Conservation (phyloP, 2,797 vertebrate species). For the Gadopsis marmoratus region DNA sequence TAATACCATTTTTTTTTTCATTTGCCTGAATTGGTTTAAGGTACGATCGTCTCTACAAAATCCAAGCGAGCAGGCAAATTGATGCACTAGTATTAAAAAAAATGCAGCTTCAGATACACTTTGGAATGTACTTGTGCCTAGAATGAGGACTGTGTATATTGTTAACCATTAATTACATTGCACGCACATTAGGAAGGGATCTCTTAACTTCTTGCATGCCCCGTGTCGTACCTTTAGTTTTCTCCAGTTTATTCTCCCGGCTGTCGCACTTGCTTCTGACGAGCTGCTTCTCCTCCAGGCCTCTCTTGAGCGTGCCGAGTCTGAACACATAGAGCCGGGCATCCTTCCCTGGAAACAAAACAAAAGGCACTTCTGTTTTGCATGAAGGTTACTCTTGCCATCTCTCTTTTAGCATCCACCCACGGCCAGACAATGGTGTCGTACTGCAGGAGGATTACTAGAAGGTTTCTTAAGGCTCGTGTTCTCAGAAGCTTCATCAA, state of each 20-base stretch:
- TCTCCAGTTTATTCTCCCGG: constrained; percentile 97
- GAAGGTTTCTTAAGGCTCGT: constrained; percentile 49
- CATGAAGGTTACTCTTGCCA: constrained; percentile 41
- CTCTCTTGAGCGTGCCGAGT: constrained; percentile 88
- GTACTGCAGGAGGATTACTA: constrained; percentile 52
- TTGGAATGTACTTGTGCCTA: too few relatives aligned
- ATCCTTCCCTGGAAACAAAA: constrained; percentile 90
- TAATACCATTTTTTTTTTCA: too few relatives aligned
- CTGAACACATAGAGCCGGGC: constrained; percentile 95
- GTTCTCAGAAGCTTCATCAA: constrained; percentile 50
- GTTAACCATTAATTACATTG: too few relatives aligned
- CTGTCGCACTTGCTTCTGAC: constrained; percentile 91
- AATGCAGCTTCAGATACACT: too few relatives aligned
- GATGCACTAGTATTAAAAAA: too few relatives aligned
- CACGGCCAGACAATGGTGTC: constrained; percentile 39
- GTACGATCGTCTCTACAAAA: too few relatives aligned
- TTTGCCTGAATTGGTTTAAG: too few relatives aligned
- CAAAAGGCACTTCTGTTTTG: constrained; percentile 50
- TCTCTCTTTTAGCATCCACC: constrained; percentile 58
- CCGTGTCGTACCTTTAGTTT: constrained; percentile 91
- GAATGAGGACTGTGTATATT: too few relatives aligned
- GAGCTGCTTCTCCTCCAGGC: constrained; percentile 88
- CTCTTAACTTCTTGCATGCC: neutral
- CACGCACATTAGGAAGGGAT: too few relatives aligned
- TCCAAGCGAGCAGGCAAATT: too few relatives aligned